A percentile compares a stretch with the other conserved stretches of the same genome.
phyloP scores from a whole-genome alignment of 2,113 vertebrate species.

The Ceuthmochares aereus region DNA sequence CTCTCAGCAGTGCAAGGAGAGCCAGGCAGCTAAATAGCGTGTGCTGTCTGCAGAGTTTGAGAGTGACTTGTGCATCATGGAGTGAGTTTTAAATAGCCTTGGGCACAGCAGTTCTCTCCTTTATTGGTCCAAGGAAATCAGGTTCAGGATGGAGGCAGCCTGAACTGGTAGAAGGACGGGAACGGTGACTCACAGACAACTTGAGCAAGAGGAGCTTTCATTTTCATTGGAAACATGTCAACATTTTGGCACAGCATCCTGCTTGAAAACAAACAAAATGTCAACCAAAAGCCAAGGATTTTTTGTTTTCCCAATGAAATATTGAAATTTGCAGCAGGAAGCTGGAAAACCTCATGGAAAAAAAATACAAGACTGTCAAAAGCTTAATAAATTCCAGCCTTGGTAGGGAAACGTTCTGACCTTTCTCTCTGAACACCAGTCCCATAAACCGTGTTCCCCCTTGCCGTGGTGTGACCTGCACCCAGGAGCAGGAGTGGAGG shows the following conservation, averaged over 20 bases:
- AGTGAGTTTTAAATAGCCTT: neutral
- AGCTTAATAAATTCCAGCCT: neutral
- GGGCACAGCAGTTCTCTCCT: neutral
- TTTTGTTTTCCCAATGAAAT: neutral
- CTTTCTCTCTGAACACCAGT: neutral
- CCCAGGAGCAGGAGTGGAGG: neutral
- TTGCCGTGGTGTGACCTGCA: accelerated
- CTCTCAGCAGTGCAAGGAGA: neutral
- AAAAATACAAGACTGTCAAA: neutral
- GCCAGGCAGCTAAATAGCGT: accelerated
- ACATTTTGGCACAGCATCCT: neutral
- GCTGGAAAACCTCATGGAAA: neutral
- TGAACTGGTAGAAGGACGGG: neutral
- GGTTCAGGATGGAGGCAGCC: neutral
- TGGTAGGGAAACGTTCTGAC: neutral
- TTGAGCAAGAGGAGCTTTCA: neutral
- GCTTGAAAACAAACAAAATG: neutral
- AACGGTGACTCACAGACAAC: neutral
- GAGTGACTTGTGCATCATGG: neutral
- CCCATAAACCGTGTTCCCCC: neutral
- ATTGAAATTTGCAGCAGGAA: neutral
- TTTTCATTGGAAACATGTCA: neutral
- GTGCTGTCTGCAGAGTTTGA: neutral
- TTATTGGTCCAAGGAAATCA: neutral
- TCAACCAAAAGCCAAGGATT: neutral